Percentiles rank a stretch among this genome's conserved stretches.
Evolutionary conservation across 2,797 vertebrate species (phyloP).

Genomic region (Naso thynnoides): DNA sequence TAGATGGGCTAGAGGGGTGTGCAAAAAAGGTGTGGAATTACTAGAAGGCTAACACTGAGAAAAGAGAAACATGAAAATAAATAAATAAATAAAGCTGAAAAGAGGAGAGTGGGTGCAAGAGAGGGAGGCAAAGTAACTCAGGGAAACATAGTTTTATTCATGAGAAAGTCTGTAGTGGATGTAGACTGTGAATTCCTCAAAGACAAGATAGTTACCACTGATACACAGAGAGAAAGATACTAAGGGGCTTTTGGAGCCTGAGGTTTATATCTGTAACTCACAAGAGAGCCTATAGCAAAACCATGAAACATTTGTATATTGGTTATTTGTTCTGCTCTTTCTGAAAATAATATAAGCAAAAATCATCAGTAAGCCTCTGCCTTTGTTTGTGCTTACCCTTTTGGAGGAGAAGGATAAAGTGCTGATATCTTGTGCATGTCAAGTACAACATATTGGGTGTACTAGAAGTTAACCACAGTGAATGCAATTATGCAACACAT

Average conservation of each 20-base stretch:
- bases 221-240: conserved; percentile 47
- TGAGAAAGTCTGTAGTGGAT: conserved; percentile 42
- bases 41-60: conserved; percentile 41
- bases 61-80: conserved; percentile 30
- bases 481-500: too few relatives aligned
- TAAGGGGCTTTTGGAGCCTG: conserved; percentile 24
- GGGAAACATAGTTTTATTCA: conserved; percentile 62
- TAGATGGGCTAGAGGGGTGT: conserved; percentile 39
- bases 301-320: conserved; percentile 29
- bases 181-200: conserved; percentile 56
- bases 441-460: conserved; percentile 22
- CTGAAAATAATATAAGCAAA: conserved; percentile 22
- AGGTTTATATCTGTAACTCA: conserved; percentile 37
- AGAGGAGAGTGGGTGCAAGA: conserved; percentile 21
- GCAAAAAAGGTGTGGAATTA: conserved; percentile 62
- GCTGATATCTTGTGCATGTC: background rate
- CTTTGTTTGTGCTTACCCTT: conserved; percentile 21
- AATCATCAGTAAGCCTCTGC: conserved; percentile 7
- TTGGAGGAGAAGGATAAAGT: conserved; percentile 2
- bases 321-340: conserved; percentile 51
- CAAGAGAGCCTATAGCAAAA: conserved; percentile 9
- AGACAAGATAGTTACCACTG: conserved; percentile 59
- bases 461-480: conserved; percentile 5
- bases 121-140: conserved; percentile 20
- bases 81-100: conserved; percentile 34